Conservation (phyloP, 1,140 invertebrate genomes). For the Euwallacea similis region DNA sequence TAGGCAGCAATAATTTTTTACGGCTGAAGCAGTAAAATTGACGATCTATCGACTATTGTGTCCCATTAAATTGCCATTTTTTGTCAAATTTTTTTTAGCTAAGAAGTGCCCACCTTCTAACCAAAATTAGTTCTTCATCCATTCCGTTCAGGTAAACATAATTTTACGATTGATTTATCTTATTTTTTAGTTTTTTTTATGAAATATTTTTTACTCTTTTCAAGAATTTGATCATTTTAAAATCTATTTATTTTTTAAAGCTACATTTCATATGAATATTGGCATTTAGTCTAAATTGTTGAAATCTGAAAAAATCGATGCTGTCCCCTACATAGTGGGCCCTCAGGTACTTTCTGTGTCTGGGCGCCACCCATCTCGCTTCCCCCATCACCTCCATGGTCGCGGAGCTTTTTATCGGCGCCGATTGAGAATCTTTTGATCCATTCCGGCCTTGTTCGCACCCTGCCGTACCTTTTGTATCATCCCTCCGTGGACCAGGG, state of each 20-base stretch:
- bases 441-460: conserved; percentile 30
- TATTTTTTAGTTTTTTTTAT: too few species aligned
- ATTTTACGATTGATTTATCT: too few species aligned
- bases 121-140: too few species aligned
- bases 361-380: conserved; percentile 36
- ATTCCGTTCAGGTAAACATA: too few species aligned
- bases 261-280: neutral
- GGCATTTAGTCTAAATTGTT: neutral
- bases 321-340: neutral
- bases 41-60: too few species aligned
- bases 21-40: too few species aligned
- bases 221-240: neutral
- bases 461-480: conserved; percentile 29
- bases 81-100: too few species aligned
- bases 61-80: too few species aligned
- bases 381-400: conserved; percentile 28
- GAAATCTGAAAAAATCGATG: neutral
- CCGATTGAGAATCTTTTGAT: conserved; percentile 27
- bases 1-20: too few species aligned
- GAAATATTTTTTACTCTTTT: too few species aligned
- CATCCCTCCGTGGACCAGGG: conserved; percentile 10
- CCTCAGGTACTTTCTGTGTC: conserved; percentile 5
- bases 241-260: neutral
- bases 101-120: too few species aligned
- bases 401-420: conserved; percentile 20